phyloP scores from a whole-genome alignment of 2,113 vertebrate genomes.

The Callospermophilus lateralis region DNA sequence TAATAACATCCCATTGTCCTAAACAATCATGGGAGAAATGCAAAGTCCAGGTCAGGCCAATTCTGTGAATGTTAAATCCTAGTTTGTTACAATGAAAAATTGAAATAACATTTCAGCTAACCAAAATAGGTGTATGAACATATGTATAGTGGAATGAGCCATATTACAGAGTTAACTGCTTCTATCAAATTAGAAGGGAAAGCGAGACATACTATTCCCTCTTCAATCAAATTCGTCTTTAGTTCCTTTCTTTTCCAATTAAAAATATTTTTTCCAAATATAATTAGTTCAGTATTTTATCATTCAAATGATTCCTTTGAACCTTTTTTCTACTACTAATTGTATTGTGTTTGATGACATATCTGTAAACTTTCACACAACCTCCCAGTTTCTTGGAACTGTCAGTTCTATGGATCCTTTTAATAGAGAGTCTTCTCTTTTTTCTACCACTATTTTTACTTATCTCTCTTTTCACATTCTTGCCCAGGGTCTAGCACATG shows the following conservation, averaged over 20 bases:
- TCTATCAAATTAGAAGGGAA: not conserved
- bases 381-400: not conserved
- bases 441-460: not conserved
- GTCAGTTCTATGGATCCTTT: too few species aligned
- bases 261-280: not conserved
- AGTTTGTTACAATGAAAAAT: not conserved
- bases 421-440: not conserved
- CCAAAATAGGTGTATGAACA: not conserved
- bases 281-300: not conserved
- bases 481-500: too few species aligned
- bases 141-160: not conserved
- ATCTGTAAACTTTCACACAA: not conserved
- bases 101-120: not conserved
- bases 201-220: rapidly evolving
- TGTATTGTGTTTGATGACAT: not conserved
- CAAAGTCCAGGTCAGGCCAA: not conserved
- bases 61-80: not conserved
- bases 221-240: not conserved
- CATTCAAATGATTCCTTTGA: not conserved
- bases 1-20: not conserved
- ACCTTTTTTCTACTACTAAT: not conserved
- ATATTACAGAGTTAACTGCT: not conserved
- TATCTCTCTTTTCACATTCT: not conserved
- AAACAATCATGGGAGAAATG: not conserved
- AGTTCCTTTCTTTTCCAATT: not conserved